Base-by-base conservation (phyloP, 35 echinoderm and acorn worm genomes). In the Anneissia japonica region DNA sequence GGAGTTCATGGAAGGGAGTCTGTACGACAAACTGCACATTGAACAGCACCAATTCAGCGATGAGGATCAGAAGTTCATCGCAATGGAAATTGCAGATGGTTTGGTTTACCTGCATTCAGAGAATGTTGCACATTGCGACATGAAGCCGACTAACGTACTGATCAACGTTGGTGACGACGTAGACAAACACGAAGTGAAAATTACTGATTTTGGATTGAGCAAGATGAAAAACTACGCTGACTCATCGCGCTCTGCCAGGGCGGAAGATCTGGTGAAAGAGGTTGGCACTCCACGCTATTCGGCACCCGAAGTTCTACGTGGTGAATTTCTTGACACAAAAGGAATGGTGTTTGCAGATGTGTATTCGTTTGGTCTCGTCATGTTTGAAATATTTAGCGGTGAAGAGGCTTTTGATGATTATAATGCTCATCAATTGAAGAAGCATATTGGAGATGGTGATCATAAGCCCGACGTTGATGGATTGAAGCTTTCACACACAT, bases 151-250 rank as follows among this genome's bases (percentile, higher is more conserved):
- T 11, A 87, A 87, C 55, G 76, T 87, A 31, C 85, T 87, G 38
- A 32, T 87, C 19, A 41, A 56, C 55, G 46, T 45, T 40, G 28
- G 39, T 14, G 37, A 77, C 19, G 56, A 75, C 39, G 40, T 16
- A 45, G 84, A 46, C 38, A 33, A 35, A 6, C 81, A 37, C 38
- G 77, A 81, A 30, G 86, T 64, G 23, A 88, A 88, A 40, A 75
- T 88, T n/a, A 81, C 86, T 0, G 86, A 88, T 79, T 88, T 88
- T 36, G 86, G 86, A 29, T 77, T 88, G 29, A 88, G 86, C 77
- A 81, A 81, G 86, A 88, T 88, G 77, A 82, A 77, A 80, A 46
- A 19, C 80, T 39, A 88, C 79, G 32, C 77, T 31, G 86, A 88
- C 34, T 81, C 73, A 37, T 88, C 77, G 30, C 73, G 40, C 17